These are phyloP conservation scores for Jordanella pulchra DNA, from an alignment of 2,797 vertebrate species.

Conservation along the genomic window DNA sequence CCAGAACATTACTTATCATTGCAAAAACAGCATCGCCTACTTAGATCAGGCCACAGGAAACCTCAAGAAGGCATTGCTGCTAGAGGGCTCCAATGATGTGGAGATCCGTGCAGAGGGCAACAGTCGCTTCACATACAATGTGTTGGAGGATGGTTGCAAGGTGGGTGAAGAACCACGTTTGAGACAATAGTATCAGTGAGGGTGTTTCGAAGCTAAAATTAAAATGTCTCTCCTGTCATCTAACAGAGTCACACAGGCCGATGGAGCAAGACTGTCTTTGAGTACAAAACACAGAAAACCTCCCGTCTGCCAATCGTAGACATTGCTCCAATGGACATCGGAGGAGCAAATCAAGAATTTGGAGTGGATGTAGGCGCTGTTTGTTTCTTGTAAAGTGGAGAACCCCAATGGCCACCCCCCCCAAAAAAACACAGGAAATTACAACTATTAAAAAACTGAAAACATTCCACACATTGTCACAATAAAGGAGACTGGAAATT, in stretches of 20 bases:
- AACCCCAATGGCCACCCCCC: slow-evolving; percentile 67
- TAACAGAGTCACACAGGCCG: slow-evolving; percentile 93
- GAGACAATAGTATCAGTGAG: not conserved
- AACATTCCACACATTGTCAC: slow-evolving; percentile 80
- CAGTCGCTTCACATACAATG: slow-evolving; percentile 94
- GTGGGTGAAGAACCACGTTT: slow-evolving; percentile 69
- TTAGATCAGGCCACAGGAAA: slow-evolving; percentile 90
- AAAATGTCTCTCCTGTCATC: slow-evolving; percentile 27
- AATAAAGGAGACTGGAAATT: slow-evolving; percentile 84
- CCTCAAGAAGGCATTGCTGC: slow-evolving; percentile 93
- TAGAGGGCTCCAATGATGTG: slow-evolving; percentile 95
- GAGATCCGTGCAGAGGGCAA: slow-evolving; percentile 97
- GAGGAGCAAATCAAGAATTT: slow-evolving; percentile 96
- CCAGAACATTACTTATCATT: slow-evolving; percentile 98
- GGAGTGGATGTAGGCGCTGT: slow-evolving; percentile 94
- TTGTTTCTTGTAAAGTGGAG: slow-evolving; percentile 96
- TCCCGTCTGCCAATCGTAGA: slow-evolving; percentile 97
- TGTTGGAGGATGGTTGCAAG: slow-evolving; percentile 94
- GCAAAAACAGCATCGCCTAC: slow-evolving; percentile 97
- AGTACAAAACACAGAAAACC: slow-evolving; percentile 99
- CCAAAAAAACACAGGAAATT: slow-evolving; percentile 71
- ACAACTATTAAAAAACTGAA: slow-evolving; percentile 65
- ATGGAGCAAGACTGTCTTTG: slow-evolving; percentile 97
- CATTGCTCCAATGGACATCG: slow-evolving; percentile 98
- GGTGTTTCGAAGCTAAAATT: not conserved